Evolutionary conservation across 2,888 invertebrate genomes (phyloP).

Genomic region (Limenitis camilla): DNA sequence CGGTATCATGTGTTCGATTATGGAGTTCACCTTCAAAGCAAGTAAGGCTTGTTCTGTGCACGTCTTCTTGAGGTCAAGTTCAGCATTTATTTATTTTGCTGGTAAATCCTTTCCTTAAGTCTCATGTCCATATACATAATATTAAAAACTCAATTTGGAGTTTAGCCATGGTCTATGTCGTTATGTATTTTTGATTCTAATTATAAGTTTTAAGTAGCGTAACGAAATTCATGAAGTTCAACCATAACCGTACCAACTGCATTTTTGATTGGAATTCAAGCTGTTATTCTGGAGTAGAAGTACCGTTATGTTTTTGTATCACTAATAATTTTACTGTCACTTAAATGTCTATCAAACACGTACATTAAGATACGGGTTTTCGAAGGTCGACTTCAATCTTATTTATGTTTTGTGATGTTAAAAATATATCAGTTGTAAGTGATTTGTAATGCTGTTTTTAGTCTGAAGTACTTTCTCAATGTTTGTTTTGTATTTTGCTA

Average conservation of each 20-base stretch:
- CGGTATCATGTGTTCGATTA: conserved; percentile 67
- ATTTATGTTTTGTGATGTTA: conserved; percentile 1
- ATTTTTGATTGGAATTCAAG: conserved; percentile 2
- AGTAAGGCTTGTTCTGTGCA: conserved; percentile 47
- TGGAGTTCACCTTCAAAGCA: conserved; percentile 72
- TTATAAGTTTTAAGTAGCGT: no score
- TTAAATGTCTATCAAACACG: conserved; percentile 30
- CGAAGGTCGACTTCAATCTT: conserved; percentile 32
- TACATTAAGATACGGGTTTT: conserved; percentile 31
- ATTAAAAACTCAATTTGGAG: background rate
- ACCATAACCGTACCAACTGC: background rate
- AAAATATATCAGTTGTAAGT: background rate
- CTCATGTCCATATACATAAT: background rate
- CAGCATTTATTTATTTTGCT: conserved; percentile 20
- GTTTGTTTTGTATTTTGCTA: background rate
- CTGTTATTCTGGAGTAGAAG: conserved; percentile 9
- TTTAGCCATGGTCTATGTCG: no score
- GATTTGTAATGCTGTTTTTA: background rate
- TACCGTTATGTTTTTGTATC: conserved; percentile 37
- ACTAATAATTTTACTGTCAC: conserved; percentile 36
- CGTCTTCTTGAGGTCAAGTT: conserved; percentile 23
- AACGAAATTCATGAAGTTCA: background rate
- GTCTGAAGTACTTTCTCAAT: no score
- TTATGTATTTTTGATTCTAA: no score
- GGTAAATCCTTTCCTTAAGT: conserved; percentile 20